Percentiles rank a stretch among this genome's conserved stretches.
These are phyloP conservation scores for Macrosoma leucophasiata DNA, from an alignment of 2,888 invertebrate genomes.

Conservation along the genomic window DNA sequence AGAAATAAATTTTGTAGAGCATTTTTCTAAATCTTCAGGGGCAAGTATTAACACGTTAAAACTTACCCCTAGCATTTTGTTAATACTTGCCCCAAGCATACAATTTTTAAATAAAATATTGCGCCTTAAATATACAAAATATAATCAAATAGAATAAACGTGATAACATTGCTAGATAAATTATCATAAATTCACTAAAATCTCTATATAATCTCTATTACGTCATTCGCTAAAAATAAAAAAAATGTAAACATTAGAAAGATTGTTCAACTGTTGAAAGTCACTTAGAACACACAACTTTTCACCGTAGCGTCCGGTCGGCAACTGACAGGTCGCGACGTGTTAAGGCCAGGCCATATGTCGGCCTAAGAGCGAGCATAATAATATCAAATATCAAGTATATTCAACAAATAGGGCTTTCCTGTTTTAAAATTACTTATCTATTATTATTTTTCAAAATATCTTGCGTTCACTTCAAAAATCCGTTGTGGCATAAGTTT, in stretches of 20 bases:
- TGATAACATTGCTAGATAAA: background rate
- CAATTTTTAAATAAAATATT: background rate
- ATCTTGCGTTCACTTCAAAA: too few species aligned
- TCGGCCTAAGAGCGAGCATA: too few species aligned
- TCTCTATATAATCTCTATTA: background rate
- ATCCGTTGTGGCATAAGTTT: too few species aligned
- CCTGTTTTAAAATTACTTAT: too few species aligned
- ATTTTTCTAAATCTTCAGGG: background rate
- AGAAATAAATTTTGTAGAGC: background rate
- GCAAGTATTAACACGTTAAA: background rate
- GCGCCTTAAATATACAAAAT: background rate
- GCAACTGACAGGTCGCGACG: background rate
- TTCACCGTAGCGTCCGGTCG: too few species aligned
- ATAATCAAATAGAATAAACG: background rate
- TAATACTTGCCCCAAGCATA: background rate
- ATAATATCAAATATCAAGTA: too few species aligned
- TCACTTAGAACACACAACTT: too few species aligned
- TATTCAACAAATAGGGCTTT: too few species aligned
- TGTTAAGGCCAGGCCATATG: conserved; percentile 1
- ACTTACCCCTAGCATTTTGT: background rate
- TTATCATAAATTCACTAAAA: conserved; percentile 1
- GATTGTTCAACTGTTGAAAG: background rate
- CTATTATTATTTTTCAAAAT: too few species aligned
- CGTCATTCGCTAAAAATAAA: conserved; percentile 1
- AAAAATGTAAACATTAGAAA: background rate